Evolutionary conservation across 2,888 invertebrate species (phyloP).

Genomic region (Tetanocera ferruginea): DNA sequence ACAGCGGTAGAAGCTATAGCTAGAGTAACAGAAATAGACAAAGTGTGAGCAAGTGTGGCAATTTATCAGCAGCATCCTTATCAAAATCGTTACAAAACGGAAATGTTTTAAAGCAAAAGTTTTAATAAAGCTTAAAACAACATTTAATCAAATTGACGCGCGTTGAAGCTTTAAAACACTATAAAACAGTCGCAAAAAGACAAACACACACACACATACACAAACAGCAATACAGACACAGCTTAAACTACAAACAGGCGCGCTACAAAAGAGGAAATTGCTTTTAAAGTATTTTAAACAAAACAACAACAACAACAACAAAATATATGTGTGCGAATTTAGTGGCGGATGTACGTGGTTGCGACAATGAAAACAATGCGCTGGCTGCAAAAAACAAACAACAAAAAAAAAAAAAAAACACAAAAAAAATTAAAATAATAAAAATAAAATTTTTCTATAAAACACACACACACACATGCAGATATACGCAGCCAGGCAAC

Average conservation of each 20-base stretch:
- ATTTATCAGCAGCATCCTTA: slow-evolving; percentile 7
- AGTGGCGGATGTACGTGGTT: background rate
- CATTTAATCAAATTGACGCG: slow-evolving; percentile 25
- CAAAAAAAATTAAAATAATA: too few species aligned
- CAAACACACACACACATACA: background rate
- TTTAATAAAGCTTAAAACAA: slow-evolving; percentile 1
- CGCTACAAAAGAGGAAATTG: background rate
- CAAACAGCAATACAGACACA: background rate
- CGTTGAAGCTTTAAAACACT: slow-evolving; percentile 11
- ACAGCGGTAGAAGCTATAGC: background rate
- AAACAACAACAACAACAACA: too few species aligned
- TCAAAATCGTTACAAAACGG: slow-evolving; percentile 5
- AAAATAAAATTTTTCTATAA: too few species aligned
- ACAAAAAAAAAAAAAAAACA: too few species aligned
- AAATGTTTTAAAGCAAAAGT: slow-evolving; percentile 22
- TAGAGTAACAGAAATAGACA: background rate
- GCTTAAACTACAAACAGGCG: background rate
- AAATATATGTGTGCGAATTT: background rate
- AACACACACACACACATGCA: background rate
- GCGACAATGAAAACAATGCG: background rate
- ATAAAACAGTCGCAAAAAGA: background rate
- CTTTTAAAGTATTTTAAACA: slow-evolving; percentile 11
- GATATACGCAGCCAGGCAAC: too few species aligned
- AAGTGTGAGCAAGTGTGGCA: background rate
- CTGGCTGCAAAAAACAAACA: too few species aligned